These are phyloP conservation scores for Mustela nigripes DNA, from an alignment of 2,113 vertebrate genomes.

Conservation along the genomic window DNA sequence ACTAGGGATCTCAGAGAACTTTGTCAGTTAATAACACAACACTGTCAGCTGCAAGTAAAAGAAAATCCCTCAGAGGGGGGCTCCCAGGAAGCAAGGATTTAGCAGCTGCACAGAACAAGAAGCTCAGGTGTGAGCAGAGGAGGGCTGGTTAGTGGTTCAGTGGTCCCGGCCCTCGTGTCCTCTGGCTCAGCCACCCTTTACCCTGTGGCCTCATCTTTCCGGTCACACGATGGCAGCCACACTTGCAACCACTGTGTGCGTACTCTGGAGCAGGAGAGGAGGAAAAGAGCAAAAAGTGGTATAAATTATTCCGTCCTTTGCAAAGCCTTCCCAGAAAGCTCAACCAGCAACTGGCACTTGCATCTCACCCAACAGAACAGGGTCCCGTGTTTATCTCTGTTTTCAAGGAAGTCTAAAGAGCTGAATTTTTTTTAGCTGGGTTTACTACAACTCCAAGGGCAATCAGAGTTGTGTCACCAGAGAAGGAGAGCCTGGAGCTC, in stretches of 20 bases:
- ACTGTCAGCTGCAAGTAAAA: background rate
- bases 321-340: background rate
- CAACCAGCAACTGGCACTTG: background rate
- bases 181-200: background rate
- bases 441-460: background rate
- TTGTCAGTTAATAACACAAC: background rate
- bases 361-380: background rate
- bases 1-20: background rate
- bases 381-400: background rate
- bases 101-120: background rate
- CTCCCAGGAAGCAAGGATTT: background rate
- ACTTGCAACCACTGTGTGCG: background rate
- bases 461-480: background rate
- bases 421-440: background rate
- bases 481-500: background rate
- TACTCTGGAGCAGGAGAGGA: background rate
- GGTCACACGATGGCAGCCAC: background rate
- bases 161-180: background rate
- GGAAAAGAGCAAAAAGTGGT: background rate
- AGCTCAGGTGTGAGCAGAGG: accelerated
- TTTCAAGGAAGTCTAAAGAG: background rate
- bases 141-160: background rate
- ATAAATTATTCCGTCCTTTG: background rate
- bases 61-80: background rate
- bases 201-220: background rate